Conservation (phyloP, 2,113 vertebrate genomes). For the Nannospalax galili region DNA sequence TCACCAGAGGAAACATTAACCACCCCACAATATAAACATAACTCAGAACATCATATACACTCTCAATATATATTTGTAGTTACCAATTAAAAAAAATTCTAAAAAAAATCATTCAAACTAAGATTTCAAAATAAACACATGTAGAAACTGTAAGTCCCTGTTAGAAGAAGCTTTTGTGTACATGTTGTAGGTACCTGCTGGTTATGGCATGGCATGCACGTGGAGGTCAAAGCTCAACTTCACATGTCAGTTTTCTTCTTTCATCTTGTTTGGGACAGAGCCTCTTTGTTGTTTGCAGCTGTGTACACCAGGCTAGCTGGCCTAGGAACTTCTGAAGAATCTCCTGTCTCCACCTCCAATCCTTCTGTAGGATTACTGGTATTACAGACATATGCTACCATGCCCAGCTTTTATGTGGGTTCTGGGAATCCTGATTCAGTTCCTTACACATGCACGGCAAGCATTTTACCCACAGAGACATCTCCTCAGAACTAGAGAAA, state of each 20-base stretch:
- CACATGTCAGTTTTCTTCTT: neutral
- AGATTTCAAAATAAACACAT: neutral
- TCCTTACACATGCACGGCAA: neutral
- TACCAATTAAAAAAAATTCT: neutral
- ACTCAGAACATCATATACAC: neutral
- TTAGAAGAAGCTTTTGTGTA: neutral
- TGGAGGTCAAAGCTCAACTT: too few species aligned
- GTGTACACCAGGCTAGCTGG: neutral
- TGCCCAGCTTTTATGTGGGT: neutral
- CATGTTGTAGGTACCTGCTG: neutral
- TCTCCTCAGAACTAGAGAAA: neutral
- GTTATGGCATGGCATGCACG: neutral
- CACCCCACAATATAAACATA: neutral
- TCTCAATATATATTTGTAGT: neutral
- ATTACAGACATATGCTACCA: neutral
- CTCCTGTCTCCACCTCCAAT: too few species aligned
- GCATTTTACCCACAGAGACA: neutral
- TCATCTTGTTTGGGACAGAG: neutral
- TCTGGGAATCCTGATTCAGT: neutral
- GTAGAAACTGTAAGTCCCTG: neutral
- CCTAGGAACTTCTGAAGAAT: neutral
- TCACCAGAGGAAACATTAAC: neutral
- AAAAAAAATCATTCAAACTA: neutral
- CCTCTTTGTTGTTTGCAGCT: neutral
- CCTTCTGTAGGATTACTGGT: too few species aligned